Percentiles rank a stretch among this genome's conserved stretches.
These are phyloP conservation scores for Tragelaphus buxtoni DNA, from an alignment of 2,113 vertebrate genomes.

Conservation along the genomic window DNA sequence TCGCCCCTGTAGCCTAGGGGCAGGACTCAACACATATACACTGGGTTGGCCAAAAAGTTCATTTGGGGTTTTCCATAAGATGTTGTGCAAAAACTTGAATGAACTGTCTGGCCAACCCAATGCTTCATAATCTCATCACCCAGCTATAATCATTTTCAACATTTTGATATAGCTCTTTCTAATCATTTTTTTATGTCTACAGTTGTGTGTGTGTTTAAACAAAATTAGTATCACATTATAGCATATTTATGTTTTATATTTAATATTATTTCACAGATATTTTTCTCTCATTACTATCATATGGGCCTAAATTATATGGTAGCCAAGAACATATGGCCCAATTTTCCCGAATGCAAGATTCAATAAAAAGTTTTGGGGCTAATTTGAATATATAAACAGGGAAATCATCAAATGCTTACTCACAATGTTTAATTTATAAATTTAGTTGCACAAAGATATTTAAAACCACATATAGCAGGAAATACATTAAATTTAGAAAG, in stretches of 20 bases:
- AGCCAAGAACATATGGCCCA: not conserved
- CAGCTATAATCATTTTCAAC: not conserved
- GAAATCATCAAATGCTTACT: not conserved
- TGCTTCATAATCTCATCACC: not conserved
- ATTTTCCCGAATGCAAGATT: not conserved
- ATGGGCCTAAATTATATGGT: not conserved
- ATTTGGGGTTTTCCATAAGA: not conserved
- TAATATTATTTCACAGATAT: not conserved
- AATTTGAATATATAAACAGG: not conserved
- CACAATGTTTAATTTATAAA: conserved; percentile 9
- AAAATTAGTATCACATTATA: not conserved
- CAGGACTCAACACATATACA: not conserved
- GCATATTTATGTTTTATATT: not conserved
- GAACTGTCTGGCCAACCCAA: not conserved
- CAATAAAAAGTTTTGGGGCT: not conserved
- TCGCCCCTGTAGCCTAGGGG: not conserved
- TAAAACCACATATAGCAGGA: not conserved
- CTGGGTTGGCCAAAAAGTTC: not conserved
- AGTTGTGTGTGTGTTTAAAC: not conserved
- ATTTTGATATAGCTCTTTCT: not conserved
- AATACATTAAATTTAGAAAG: not conserved
- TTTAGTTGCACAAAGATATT: not conserved
- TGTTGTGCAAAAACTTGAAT: not conserved
- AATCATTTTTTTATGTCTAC: not conserved
- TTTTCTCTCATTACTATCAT: not conserved